A percentile compares a stretch with the other conserved stretches of the same genome.
These are phyloP conservation scores for Capricornis sumatraensis DNA, from an alignment of 2,113 vertebrate species.

Conservation along the genomic window DNA sequence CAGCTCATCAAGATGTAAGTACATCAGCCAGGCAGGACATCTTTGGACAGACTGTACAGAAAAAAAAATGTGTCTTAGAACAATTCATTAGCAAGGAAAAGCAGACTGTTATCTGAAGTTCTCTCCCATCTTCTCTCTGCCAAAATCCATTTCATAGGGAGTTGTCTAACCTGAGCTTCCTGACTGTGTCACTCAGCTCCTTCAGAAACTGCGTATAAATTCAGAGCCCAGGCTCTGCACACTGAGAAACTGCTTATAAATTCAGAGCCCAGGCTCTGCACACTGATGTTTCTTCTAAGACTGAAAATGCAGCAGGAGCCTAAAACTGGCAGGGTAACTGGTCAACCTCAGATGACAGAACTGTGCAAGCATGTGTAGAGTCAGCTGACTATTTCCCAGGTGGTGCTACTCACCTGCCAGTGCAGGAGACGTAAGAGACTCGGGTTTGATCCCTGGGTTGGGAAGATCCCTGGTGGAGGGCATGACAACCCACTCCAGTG, in stretches of 20 bases:
- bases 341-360: neutral
- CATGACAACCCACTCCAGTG: neutral
- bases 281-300: neutral
- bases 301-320: neutral
- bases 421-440: neutral
- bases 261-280: neutral
- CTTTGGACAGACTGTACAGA: neutral
- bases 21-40: neutral
- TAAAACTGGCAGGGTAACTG: neutral
- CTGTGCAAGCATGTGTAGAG: rapidly evolving
- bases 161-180: neutral
- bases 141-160: neutral
- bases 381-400: neutral
- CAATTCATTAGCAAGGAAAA: neutral
- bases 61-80: neutral
- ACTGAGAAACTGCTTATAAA: neutral
- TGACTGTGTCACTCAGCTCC: neutral
- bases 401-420: neutral
- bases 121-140: neutral
- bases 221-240: neutral
- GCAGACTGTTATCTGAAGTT: neutral
- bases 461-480: neutral
- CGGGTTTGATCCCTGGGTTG: neutral
- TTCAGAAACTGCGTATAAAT: neutral
- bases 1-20: neutral